phyloP scores from a whole-genome alignment of 2,113 vertebrate genomes.

The Marmota flaviventris region DNA sequence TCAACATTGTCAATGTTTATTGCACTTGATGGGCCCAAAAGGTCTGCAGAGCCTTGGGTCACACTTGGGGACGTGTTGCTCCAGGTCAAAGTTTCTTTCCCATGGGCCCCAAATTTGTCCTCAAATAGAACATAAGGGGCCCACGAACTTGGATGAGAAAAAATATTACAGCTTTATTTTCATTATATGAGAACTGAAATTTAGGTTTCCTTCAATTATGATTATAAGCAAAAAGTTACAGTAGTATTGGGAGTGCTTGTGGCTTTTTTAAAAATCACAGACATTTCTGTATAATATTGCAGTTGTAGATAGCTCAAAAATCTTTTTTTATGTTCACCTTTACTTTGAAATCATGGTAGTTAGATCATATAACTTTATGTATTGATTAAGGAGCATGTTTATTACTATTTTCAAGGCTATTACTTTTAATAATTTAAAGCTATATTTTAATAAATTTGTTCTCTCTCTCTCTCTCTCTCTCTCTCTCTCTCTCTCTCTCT shows the following conservation, averaged over 20 bases:
- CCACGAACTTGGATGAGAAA: not conserved
- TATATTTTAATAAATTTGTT: not conserved
- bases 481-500: too few species aligned
- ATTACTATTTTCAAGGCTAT: not conserved
- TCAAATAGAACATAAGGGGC: not conserved
- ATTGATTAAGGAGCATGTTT: not conserved
- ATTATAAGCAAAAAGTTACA: not conserved
- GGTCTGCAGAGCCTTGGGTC: rapidly evolving
- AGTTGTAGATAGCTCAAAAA: not conserved
- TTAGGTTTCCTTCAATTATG: not conserved
- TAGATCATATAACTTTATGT: not conserved
- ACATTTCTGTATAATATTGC: not conserved
- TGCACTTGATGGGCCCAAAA: not conserved
- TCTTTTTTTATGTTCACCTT: not conserved
- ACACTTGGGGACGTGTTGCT: not conserved
- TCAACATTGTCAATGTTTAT: not conserved
- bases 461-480: too few species aligned
- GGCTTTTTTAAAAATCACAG: not conserved
- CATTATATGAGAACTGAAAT: not conserved
- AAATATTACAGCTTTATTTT: slow-evolving; percentile 7
- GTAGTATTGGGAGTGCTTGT: not conserved
- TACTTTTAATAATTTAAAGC: not conserved
- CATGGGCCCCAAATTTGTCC: rapidly evolving
- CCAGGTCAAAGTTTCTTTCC: not conserved
- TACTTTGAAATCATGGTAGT: not conserved